Base-by-base conservation (phyloP, 2,888 invertebrate genomes). In the Cartodere bifasciata region DNA sequence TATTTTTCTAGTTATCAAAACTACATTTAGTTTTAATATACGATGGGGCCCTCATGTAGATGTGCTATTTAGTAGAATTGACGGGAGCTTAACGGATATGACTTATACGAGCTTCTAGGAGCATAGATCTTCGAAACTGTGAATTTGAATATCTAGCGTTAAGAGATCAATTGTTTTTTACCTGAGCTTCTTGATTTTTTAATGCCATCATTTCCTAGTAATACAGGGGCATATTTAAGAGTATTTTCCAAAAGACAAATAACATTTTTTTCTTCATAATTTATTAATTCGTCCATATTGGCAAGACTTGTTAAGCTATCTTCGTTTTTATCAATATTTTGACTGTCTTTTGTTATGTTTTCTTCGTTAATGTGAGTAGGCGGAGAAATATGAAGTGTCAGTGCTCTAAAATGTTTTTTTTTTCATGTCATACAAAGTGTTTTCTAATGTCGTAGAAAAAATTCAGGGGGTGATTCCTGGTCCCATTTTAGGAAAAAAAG, bases 301-400 rank as follows among this genome's bases (percentile, higher is more conserved):
- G 72, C 70, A 36, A 58, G 54, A 36, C 49, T 52, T n/a, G n/a
- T n/a, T n/a, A n/a, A n/a, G n/a, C n/a, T n/a, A n/a, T n/a, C n/a
- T 46, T 64, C 66, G 59, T 50, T 65, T 55, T 45, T 53, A 15
- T 40, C 41, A n/a, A 43, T 30, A 23, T 37, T 35, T 13, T 28
- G 34, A 14, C 31, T 28, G 21, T 36, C 29, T 28, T 38, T 30
- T 35, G 36, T 35, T 21, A 35, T 28, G 4, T 20, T 17, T 27
- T 33, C 37, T n/a, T 23, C 13, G 9, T 30, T 20, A 20, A 29
- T 17, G 13, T 33, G 24, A 13, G 26, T 59, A 2, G 74, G 72
- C 2, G 75, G 74, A 0, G 75, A 75, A 58, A 79, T 70, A 48
- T 79, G 77, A 50, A 74, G 73, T 10, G 78, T 79, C 43, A 80